Percentiles rank a stretch among this genome's conserved stretches.
These are phyloP conservation scores for Drosophila putrida DNA, from an alignment of 2,888 invertebrate species.

Conservation along the genomic window DNA sequence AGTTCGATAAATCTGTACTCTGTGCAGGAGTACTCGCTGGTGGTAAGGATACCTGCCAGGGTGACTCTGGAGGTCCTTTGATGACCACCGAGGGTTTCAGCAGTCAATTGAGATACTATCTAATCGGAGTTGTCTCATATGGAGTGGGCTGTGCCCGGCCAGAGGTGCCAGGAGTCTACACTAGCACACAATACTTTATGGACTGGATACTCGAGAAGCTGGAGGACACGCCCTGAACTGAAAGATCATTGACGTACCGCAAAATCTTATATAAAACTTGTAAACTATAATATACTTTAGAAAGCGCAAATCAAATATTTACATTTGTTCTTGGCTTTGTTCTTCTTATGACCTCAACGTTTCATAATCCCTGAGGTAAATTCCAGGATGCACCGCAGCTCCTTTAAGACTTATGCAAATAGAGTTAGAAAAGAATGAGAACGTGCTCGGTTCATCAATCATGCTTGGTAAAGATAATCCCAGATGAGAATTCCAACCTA, in stretches of 20 bases:
- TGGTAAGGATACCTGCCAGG: conserved; percentile 84
- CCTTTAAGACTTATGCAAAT: conserved; percentile 68
- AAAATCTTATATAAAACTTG: background rate
- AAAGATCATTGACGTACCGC: background rate
- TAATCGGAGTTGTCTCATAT: conserved; percentile 89
- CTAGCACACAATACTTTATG: conserved; percentile 87
- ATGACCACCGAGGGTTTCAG: conserved; percentile 79
- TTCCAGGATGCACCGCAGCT: conserved; percentile 38
- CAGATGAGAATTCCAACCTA: background rate
- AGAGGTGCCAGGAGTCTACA: conserved; percentile 88
- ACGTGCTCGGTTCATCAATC: conserved; percentile 65
- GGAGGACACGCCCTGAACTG: conserved; percentile 64
- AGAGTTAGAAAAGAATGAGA: conserved; percentile 11
- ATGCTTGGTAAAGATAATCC: conserved; percentile 61
- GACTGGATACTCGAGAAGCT: conserved; percentile 87
- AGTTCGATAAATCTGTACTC: conserved; percentile 82
- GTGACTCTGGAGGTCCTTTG: conserved; percentile 85
- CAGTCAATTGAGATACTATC: conserved; percentile 82
- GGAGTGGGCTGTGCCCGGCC: conserved; percentile 89
- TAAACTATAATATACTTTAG: conserved; percentile 27
- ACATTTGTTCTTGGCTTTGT: conserved; percentile 52
- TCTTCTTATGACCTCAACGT: conserved; percentile 65
- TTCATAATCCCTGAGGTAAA: conserved; percentile 52
- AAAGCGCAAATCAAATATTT: conserved; percentile 48
- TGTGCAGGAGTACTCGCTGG: conserved; percentile 83